These are phyloP conservation scores for Neosilurus mollespiculum DNA, from an alignment of 2,797 vertebrate species.

Conservation along the genomic window DNA sequence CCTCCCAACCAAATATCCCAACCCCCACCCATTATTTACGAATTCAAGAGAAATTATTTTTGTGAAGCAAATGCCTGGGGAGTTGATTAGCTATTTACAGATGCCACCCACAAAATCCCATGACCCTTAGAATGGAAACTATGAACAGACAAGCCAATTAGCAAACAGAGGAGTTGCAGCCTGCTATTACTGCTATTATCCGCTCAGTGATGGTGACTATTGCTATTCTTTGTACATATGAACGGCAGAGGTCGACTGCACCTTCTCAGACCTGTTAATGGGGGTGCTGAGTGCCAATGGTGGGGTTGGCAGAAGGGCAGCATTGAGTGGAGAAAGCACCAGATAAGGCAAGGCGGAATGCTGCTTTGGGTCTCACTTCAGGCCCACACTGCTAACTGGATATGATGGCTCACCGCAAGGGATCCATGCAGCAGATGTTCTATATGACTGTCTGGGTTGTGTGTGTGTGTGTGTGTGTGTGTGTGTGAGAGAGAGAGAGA, in stretches of 20 bases:
- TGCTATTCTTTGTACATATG: slow-evolving; percentile 53
- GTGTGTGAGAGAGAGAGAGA: slow-evolving; percentile 4
- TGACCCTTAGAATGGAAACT: slow-evolving; percentile 70
- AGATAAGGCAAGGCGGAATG: slow-evolving; percentile 45
- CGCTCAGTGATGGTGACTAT: slow-evolving; percentile 52
- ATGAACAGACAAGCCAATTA: slow-evolving; percentile 62
- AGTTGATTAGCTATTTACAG: slow-evolving; percentile 76
- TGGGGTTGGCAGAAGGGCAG: slow-evolving; percentile 51
- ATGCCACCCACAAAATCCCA: slow-evolving; percentile 75
- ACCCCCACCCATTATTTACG: slow-evolving; percentile 63
- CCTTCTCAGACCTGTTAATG: slow-evolving; percentile 57
- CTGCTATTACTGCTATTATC: slow-evolving; percentile 60
- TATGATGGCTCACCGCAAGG: slow-evolving; percentile 58
- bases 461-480: slow-evolving; percentile 30
- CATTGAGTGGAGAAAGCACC: slow-evolving; percentile 34
- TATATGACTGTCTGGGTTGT: slow-evolving; percentile 53
- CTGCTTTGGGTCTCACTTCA: slow-evolving; percentile 54
- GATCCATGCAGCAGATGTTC: slow-evolving; percentile 51
- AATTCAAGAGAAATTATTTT: slow-evolving; percentile 68
- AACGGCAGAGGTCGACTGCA: slow-evolving; percentile 45
- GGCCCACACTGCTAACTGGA: slow-evolving; percentile 57
- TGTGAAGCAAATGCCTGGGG: slow-evolving; percentile 63
- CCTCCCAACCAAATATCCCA: slow-evolving; percentile 9
- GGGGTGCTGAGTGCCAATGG: slow-evolving; percentile 49
- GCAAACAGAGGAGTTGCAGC: slow-evolving; percentile 59